Percentiles rank a stretch among this genome's conserved stretches.
phyloP scores from a whole-genome alignment of 1,140 invertebrate species.

The Drosophila arizonae region DNA sequence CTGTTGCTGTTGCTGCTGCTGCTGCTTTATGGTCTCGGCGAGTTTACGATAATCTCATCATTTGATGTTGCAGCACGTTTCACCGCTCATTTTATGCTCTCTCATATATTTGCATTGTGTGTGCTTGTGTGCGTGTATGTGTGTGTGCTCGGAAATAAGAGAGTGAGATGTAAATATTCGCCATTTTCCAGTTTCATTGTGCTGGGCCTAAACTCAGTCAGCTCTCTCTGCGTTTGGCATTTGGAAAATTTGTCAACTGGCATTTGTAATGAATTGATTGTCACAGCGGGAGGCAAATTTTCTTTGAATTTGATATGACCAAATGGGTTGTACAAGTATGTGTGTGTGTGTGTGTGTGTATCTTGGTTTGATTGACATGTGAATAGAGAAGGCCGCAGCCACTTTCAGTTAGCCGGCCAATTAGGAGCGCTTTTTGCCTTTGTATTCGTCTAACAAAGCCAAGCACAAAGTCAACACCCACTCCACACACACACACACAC shows the following conservation, averaged over 20 bases:
- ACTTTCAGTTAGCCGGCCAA: slow-evolving; percentile 80
- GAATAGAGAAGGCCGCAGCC: slow-evolving; percentile 75
- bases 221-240: slow-evolving; percentile 40
- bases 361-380: slow-evolving; percentile 74
- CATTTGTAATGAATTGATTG: slow-evolving; percentile 76
- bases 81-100: slow-evolving; percentile 68
- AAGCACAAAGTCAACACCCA: slow-evolving; percentile 57
- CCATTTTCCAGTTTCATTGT: neutral
- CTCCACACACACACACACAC: neutral
- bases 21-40: slow-evolving; percentile 59
- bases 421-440: slow-evolving; percentile 78
- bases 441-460: slow-evolving; percentile 69
- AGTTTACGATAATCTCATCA: slow-evolving; percentile 82
- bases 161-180: slow-evolving; percentile 45
- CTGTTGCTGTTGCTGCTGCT: neutral
- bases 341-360: slow-evolving; percentile 16
- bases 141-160: slow-evolving; percentile 13
- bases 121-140: slow-evolving; percentile 14
- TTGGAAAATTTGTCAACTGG: slow-evolving; percentile 72
- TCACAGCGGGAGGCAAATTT: slow-evolving; percentile 58
- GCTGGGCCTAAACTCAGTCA: neutral
- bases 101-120: slow-evolving; percentile 70
- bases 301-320: slow-evolving; percentile 71
- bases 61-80: slow-evolving; percentile 81
- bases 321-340: slow-evolving; percentile 39